Conservation (phyloP, 2,888 invertebrate species). For the Chelonus formosanus region DNA sequence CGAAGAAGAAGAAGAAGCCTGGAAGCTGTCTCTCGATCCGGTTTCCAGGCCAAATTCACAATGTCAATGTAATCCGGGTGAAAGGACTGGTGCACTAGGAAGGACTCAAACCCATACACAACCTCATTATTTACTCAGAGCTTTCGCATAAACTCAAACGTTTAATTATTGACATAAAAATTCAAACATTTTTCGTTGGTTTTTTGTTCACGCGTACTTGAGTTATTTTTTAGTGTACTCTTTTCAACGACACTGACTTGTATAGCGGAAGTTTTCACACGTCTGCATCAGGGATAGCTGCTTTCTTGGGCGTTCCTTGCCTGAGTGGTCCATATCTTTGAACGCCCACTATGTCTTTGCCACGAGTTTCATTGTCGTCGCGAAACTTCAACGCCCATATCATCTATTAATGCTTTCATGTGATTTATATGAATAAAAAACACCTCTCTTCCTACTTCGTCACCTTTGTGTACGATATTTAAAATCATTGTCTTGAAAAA, state of each 20-base stretch:
- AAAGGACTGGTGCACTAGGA: slow-evolving; percentile 22
- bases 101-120: slow-evolving; percentile 13
- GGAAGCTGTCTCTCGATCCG: slow-evolving; percentile 8
- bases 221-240: neutral
- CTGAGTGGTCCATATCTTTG: slow-evolving; percentile 57
- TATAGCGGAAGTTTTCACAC: slow-evolving; percentile 38
- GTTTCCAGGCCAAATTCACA: slow-evolving; percentile 11
- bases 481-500: too few relatives aligned
- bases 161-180: slow-evolving; percentile 19
- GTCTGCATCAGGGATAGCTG: slow-evolving; percentile 36
- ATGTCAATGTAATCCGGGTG: slow-evolving; percentile 26
- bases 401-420: slow-evolving; percentile 55
- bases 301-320: slow-evolving; percentile 40
- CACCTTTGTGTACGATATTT: too few relatives aligned
- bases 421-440: slow-evolving; percentile 18
- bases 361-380: slow-evolving; percentile 54
- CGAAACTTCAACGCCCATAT: slow-evolving; percentile 49
- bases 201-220: slow-evolving; percentile 1
- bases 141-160: slow-evolving; percentile 19
- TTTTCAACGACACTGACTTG: neutral
- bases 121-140: slow-evolving; percentile 22
- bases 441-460: neutral
- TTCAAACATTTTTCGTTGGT: slow-evolving; percentile 14
- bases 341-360: slow-evolving; percentile 55
- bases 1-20: neutral